These are phyloP conservation scores for Pharmacophagus antenor DNA, from an alignment of 2,888 invertebrate species.

Conservation along the genomic window DNA sequence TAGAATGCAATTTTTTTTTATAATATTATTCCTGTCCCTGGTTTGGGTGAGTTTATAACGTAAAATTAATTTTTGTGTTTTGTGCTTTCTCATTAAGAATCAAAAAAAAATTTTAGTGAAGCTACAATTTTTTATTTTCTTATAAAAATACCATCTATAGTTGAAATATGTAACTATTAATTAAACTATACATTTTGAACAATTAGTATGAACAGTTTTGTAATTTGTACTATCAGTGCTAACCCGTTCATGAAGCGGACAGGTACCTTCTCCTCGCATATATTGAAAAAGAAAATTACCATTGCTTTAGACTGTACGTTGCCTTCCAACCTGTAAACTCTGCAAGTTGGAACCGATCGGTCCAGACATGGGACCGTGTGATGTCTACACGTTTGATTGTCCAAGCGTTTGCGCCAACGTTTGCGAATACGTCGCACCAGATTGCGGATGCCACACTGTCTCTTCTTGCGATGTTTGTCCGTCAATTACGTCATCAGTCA, in stretches of 20 bases:
- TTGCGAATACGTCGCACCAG: slow-evolving; percentile 14
- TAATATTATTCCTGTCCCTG: slow-evolving; percentile 3
- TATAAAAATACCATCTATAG: too few relatives aligned
- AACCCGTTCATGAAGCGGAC: too few relatives aligned
- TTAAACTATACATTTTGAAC: too few relatives aligned
- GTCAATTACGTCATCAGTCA: neutral
- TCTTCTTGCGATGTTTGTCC: slow-evolving; percentile 13
- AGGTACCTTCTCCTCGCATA: too few relatives aligned
- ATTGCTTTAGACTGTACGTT: neutral
- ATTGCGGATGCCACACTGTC: slow-evolving; percentile 11
- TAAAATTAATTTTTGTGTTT: too few relatives aligned
- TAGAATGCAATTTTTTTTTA: slow-evolving; percentile 19
- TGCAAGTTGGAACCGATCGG: slow-evolving; percentile 26
- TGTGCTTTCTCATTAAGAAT: too few relatives aligned
- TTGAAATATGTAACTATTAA: too few relatives aligned
- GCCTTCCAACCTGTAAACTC: slow-evolving; percentile 11
- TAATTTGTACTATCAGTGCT: too few relatives aligned
- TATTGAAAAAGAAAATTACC: too few relatives aligned
- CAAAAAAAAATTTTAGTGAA: too few relatives aligned
- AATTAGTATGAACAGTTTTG: too few relatives aligned
- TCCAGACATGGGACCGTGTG: slow-evolving; percentile 22
- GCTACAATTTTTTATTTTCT: too few relatives aligned
- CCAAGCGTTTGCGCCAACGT: slow-evolving; percentile 18
- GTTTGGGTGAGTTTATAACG: slow-evolving; percentile 17
- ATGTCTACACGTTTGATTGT: neutral